These are phyloP conservation scores for Lasioglossum lativentre DNA, from an alignment of 2,888 invertebrate genomes.

Conservation along the genomic window DNA sequence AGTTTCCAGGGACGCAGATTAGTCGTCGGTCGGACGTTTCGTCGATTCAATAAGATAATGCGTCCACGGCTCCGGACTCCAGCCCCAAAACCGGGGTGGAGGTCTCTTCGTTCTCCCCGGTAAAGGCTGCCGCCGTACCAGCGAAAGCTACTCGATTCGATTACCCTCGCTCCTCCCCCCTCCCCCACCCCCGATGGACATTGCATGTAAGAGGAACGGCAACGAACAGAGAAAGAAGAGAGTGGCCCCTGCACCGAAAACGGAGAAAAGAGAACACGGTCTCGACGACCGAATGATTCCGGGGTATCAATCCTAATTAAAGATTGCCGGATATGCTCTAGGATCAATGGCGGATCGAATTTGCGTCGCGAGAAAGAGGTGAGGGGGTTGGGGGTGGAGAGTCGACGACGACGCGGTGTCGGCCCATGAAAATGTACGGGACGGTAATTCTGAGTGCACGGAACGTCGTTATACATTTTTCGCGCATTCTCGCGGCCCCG, in stretches of 20 bases:
- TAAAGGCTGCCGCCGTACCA: not conserved
- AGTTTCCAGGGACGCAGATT: not conserved
- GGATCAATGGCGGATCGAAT: not conserved
- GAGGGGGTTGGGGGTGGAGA: not conserved
- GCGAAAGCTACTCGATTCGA: conserved; percentile 31
- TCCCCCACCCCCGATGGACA: not conserved
- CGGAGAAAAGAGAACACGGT: not conserved
- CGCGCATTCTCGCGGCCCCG: not conserved
- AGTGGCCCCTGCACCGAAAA: not conserved
- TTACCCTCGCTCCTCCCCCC: no score
- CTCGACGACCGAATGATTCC: not conserved
- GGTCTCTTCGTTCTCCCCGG: not conserved
- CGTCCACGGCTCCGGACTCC: not conserved
- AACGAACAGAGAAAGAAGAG: not conserved
- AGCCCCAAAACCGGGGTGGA: not conserved
- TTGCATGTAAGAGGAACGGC: not conserved
- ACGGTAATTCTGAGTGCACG: conserved; percentile 10
- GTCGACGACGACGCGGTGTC: not conserved
- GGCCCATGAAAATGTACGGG: conserved; percentile 44
- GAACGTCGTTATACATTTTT: conserved; percentile 15
- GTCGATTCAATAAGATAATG: conserved; percentile 31
- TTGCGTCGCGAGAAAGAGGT: not conserved
- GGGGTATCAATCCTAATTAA: not conserved
- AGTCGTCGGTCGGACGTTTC: conserved; percentile 3
- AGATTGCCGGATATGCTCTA: not conserved